Evolutionary conservation across 2,888 invertebrate species (phyloP).

Genomic region (Phania funesta): DNA sequence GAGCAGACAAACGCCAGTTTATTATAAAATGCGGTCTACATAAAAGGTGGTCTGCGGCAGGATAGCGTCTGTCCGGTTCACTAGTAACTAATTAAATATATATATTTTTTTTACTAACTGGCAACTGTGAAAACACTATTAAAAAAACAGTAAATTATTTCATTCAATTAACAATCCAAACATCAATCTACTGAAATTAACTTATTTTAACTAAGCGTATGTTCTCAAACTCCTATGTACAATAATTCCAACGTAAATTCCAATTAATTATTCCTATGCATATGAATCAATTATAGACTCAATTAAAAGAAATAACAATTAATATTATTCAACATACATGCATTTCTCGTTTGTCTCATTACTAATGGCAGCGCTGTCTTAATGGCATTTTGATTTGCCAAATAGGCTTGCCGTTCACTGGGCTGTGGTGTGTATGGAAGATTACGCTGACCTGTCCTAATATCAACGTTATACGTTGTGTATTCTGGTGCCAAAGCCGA

Average conservation of each 20-base stretch:
- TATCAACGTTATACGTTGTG: slow-evolving; percentile 50
- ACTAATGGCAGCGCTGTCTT: slow-evolving; percentile 85
- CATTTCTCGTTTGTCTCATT: slow-evolving; percentile 84
- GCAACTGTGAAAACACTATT: background rate
- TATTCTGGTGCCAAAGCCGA: slow-evolving; percentile 55
- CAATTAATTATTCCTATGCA: background rate
- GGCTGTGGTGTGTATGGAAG: slow-evolving; percentile 78
- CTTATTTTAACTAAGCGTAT: background rate
- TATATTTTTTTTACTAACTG: too few relatives aligned
- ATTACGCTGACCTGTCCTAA: slow-evolving; percentile 62
- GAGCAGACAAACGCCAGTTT: too few relatives aligned
- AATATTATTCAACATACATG: slow-evolving; percentile 76
- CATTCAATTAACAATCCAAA: slow-evolving; percentile 25
- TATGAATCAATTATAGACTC: slow-evolving; percentile 4
- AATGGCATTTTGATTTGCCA: slow-evolving; percentile 78
- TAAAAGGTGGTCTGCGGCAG: too few relatives aligned
- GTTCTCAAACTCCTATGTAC: background rate
- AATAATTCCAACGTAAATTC: slow-evolving; percentile 4
- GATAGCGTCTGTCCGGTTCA: too few relatives aligned
- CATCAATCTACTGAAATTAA: background rate
- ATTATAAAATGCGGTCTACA: too few relatives aligned
- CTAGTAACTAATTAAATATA: too few relatives aligned
- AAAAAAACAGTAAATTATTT: background rate
- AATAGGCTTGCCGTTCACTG: slow-evolving; percentile 75
- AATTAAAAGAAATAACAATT: slow-evolving; percentile 6